Conservation (phyloP, 2,113 vertebrate species). For the Eptatretus burgeri region DNA sequence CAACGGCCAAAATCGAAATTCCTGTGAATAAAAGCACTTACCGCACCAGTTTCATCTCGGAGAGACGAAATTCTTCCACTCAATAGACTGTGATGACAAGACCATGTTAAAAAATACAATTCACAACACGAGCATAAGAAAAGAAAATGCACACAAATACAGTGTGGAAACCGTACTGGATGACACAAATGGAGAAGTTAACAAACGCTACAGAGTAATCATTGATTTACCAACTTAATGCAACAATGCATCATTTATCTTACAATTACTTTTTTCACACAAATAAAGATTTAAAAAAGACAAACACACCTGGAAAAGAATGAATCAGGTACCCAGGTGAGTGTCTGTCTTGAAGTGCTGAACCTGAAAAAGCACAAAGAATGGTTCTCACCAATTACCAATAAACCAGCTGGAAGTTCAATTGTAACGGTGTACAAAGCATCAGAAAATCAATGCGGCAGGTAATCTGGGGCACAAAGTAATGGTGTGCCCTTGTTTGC, state of each 20-base stretch:
- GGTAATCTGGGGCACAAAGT: neutral
- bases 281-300: too few species aligned
- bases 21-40: conserved; percentile 24
- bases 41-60: conserved; percentile 95
- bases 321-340: conserved; percentile 96
- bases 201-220: too few species aligned
- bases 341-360: conserved; percentile 87
- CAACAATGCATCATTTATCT: too few species aligned
- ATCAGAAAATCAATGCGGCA: neutral
- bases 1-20: too few species aligned
- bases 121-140: too few species aligned
- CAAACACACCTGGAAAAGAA: conserved; percentile 75
- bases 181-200: too few species aligned
- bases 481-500: neutral
- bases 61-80: conserved; percentile 95
- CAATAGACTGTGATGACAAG: conserved; percentile 39
- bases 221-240: too few species aligned
- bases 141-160: too few species aligned
- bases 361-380: conserved; percentile 29
- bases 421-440: neutral
- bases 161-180: too few species aligned
- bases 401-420: neutral
- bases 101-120: too few species aligned
- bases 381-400: neutral
- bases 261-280: too few species aligned